Evolutionary conservation across 2,888 invertebrate genomes (phyloP).

Genomic region (Eumacrocentrus americanus): DNA sequence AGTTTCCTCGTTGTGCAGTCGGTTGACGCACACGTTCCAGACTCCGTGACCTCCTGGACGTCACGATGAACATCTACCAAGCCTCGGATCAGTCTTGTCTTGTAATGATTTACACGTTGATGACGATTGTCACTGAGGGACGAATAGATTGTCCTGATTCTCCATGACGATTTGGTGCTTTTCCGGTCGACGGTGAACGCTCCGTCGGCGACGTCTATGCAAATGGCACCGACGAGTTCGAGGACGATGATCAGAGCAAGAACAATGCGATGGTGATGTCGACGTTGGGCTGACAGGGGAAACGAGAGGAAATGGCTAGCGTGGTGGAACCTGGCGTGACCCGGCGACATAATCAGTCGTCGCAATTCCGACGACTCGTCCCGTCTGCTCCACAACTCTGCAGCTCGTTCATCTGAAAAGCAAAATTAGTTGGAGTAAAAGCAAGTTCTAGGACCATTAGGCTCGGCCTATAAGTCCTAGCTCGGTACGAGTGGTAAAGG

Average conservation of each 20-base stretch:
- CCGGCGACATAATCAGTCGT: slow-evolving; percentile 59
- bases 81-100: background rate
- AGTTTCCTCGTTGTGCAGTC: background rate
- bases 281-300: slow-evolving; percentile 29
- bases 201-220: background rate
- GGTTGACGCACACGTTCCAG: background rate
- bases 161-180: background rate
- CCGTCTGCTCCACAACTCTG: slow-evolving; percentile 16
- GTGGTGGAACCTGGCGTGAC: slow-evolving; percentile 45
- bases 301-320: slow-evolving; percentile 52
- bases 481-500: too few relatives aligned
- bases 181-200: background rate
- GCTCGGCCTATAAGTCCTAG: too few relatives aligned
- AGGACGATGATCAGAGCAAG: background rate
- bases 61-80: background rate
- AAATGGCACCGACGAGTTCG: background rate
- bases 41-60: background rate
- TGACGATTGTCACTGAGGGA: background rate
- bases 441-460: too few relatives aligned
- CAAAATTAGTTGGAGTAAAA: too few relatives aligned
- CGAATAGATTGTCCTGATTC: background rate
- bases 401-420: slow-evolving; percentile 34
- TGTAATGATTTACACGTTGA: background rate
- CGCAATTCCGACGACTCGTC: slow-evolving; percentile 41
- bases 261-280: slow-evolving; percentile 21